Conservation (phyloP, 2,888 invertebrate genomes). For the Xestia sexstrigata region DNA sequence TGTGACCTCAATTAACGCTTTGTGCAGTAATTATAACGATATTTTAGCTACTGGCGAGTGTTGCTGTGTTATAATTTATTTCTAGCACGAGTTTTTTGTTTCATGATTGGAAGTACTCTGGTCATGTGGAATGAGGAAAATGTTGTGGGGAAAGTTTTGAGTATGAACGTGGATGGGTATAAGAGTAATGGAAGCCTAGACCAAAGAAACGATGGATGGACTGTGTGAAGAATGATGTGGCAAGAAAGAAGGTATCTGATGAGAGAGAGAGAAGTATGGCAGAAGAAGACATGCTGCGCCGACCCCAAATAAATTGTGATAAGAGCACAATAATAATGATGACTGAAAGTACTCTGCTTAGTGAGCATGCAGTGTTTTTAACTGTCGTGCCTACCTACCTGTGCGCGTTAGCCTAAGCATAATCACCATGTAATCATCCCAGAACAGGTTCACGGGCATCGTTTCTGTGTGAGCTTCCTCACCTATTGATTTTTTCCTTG, state of each 20-base stretch:
- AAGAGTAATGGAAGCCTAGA: background rate
- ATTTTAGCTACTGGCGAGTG: slow-evolving; percentile 32
- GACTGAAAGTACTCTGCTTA: background rate
- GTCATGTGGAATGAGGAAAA: background rate
- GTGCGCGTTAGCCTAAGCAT: background rate
- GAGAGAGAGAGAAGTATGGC: background rate
- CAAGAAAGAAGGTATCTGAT: background rate
- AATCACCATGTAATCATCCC: background rate
- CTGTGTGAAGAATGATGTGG: background rate
- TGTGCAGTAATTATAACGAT: slow-evolving; percentile 60
- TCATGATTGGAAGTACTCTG: background rate
- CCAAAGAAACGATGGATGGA: background rate
- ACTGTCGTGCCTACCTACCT: background rate
- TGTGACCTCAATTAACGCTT: slow-evolving; percentile 74
- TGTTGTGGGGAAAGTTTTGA: background rate
- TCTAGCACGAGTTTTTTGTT: background rate
- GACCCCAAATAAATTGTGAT: background rate
- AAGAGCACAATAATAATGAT: background rate
- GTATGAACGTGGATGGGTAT: background rate
- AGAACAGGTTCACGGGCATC: background rate
- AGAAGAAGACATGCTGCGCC: background rate
- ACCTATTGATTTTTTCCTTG: background rate
- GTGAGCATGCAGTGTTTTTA: background rate
- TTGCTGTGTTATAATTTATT: slow-evolving; percentile 3
- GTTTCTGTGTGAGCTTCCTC: background rate